Percentiles rank a stretch among this genome's conserved stretches.
These are phyloP conservation scores for Magallana ariakensis DNA, from an alignment of 1,140 invertebrate genomes.

Conservation along the genomic window DNA sequence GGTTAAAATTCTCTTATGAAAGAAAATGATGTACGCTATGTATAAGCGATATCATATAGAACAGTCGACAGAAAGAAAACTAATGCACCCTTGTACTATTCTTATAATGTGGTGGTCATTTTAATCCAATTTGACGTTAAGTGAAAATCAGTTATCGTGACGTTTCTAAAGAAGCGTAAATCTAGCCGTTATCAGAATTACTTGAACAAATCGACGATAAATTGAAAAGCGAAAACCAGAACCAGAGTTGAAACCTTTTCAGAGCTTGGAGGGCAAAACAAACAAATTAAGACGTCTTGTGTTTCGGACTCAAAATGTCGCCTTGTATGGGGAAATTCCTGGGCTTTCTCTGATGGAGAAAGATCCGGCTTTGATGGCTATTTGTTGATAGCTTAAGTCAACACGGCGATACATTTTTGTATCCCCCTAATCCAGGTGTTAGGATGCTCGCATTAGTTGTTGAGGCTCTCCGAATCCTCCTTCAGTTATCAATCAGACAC, in stretches of 20 bases:
- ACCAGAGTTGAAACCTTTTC: neutral
- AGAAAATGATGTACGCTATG: too few relatives aligned
- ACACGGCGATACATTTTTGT: neutral
- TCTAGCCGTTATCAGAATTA: neutral
- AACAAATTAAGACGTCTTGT: conserved; percentile 13
- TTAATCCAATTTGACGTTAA: too few relatives aligned
- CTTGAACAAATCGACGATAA: neutral
- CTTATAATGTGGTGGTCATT: too few relatives aligned
- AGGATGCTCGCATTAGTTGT: neutral
- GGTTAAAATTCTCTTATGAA: too few relatives aligned
- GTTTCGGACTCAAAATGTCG: neutral
- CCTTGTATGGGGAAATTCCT: neutral
- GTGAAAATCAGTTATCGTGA: too few relatives aligned
- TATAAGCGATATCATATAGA: too few relatives aligned
- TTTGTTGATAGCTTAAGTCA: conserved; percentile 8
- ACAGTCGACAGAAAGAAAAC: too few relatives aligned
- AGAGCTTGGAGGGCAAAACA: neutral
- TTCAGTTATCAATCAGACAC: neutral
- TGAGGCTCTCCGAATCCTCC: neutral
- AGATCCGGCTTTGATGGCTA: neutral
- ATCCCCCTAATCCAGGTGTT: conserved; percentile 16
- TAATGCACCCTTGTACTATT: too few relatives aligned
- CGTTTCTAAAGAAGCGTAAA: neutral
- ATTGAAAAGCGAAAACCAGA: neutral
- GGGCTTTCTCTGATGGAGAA: conserved; percentile 11